Base-by-base conservation (phyloP, 1,140 invertebrate species). In the Zaprionus taronus region DNA sequence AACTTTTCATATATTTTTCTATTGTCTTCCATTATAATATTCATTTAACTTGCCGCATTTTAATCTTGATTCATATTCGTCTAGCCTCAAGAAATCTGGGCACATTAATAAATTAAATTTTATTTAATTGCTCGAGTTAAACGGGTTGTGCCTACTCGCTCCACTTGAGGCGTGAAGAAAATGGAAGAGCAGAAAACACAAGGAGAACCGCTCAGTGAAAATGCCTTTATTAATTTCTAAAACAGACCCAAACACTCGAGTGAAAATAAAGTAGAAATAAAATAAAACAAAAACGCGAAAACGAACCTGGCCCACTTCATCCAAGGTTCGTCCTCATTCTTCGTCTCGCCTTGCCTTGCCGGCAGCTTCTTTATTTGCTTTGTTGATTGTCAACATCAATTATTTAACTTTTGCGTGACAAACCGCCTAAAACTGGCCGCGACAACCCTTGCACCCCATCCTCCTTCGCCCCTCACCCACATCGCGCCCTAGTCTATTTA, bases 321-420 rank as follows among this genome's bases (percentile, higher is more conserved):
- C 36, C 26, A 36, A 56, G 62, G 69, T 81, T 85, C 79, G 81
- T 83, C 75, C 80, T 82, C 9, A 34, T 34, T 70, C 80, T 74
- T 86, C 79, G 36, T 38, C 14, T 41, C 41, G n/a, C 7, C 41
- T 47, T 20, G 6, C 62, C 66, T 62, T 49, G 66, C 24, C 80
- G 65, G 80, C 83, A 71, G 72, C 58, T 87, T 81, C 84, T 89
- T 90, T 91, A 90, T 91, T 91, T 91, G 85, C 83, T 77, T 81
- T 83, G 80, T 78, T 91, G 90, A 91, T 91, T 91, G 90, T 91
- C 90, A 90, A 85, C 90, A 91, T 91, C 90, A 91, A 91, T 91
- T 91, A 91, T 91, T 91, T 90, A 91, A 90, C 87, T 90, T 91
- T 90, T 80, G 80, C 71, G 76, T 71, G 80, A 71, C 72, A 65